Evolutionary conservation across 2,113 vertebrate species (phyloP), one percentile per base, ranked within the genome.

Genomic region (Istiophorus platypterus): DNA sequence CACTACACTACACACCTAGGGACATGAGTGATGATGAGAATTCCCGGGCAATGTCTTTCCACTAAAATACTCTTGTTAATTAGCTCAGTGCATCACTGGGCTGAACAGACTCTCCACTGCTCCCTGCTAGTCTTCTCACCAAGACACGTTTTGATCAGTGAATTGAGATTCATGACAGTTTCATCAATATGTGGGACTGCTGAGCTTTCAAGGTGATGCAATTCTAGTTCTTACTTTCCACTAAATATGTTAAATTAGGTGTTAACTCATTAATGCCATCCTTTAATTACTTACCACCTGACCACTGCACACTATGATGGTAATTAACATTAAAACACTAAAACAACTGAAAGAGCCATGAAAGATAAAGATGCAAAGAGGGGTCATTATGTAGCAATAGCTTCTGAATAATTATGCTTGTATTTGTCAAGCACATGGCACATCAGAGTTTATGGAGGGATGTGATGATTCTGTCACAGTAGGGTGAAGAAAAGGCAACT

Each of bases 1-100:
- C 64, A 82, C 92, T 93, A 89, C 80, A 89, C 83, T 81, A 41
- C 80, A n/a, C n/a, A n/a, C n/a, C n/a, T n/a, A 82, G 52, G 77
- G 82, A 84, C 20, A 39, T 67, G 47, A 78, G 62, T 77, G 64
- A 81, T 80, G 76, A 78, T 70, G 71, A 84, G 77, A 76, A 73
- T 51, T 79, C 77, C 77, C 56, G 52, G 45, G 64, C 72, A 80
- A 52, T 56, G 79, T 69, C 81, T 72, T 76, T 75, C 71, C 78
- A 77, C 82, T 85, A 65, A 88, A 82, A 77, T 72, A 58, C 78
- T 79, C 31, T 45, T 49, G 47, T 72, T 90, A 89, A 90, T 90
- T 86, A 87, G 80, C 63, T 80, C 45, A 59, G 52, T 81, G 78
- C 51, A 4, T 86, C 65, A 77, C 71, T 20, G 80, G 57, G 68